These are phyloP conservation scores for Choloepus didactylus DNA, from an alignment of 2,797 vertebrate species.

Conservation along the genomic window DNA sequence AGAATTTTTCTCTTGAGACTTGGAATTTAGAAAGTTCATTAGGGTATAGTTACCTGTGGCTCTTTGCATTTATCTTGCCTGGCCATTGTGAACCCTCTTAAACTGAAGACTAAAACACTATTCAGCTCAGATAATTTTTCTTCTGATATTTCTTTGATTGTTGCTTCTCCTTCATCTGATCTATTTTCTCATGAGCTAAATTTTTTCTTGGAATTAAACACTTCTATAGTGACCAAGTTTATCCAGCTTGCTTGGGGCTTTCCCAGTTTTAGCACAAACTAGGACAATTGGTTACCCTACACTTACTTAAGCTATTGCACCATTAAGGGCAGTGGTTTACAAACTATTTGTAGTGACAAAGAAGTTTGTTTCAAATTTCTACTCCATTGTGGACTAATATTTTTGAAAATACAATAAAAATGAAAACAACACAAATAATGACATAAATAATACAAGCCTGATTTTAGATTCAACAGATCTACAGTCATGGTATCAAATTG, in stretches of 20 bases:
- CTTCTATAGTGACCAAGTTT: neutral
- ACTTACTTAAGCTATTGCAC: neutral
- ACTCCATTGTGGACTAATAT: neutral
- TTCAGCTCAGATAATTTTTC: slow-evolving; percentile 51
- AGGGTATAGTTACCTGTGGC: neutral
- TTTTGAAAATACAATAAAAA: slow-evolving; percentile 57
- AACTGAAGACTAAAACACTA: slow-evolving; percentile 1
- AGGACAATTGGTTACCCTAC: neutral
- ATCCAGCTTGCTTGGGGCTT: slow-evolving; percentile 9
- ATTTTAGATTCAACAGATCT: neutral
- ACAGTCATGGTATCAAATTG: neutral
- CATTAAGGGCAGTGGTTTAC: neutral
- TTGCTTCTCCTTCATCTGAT: slow-evolving; percentile 1
- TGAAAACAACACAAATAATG: slow-evolving; percentile 24
- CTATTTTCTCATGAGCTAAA: neutral
- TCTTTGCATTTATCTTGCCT: neutral
- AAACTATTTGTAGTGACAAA: slow-evolving; percentile 19
- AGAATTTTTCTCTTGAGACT: slow-evolving; percentile 34
- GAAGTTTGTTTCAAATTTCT: slow-evolving; percentile 1
- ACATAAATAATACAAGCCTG: neutral
- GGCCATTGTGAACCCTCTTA: neutral
- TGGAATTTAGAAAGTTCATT: slow-evolving; percentile 40
- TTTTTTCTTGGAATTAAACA: slow-evolving; percentile 55
- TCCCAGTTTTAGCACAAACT: slow-evolving; percentile 29
- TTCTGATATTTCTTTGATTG: slow-evolving; percentile 60